phyloP scores from a whole-genome alignment of 2,888 invertebrate genomes.

The Drosophila birchii region DNA sequence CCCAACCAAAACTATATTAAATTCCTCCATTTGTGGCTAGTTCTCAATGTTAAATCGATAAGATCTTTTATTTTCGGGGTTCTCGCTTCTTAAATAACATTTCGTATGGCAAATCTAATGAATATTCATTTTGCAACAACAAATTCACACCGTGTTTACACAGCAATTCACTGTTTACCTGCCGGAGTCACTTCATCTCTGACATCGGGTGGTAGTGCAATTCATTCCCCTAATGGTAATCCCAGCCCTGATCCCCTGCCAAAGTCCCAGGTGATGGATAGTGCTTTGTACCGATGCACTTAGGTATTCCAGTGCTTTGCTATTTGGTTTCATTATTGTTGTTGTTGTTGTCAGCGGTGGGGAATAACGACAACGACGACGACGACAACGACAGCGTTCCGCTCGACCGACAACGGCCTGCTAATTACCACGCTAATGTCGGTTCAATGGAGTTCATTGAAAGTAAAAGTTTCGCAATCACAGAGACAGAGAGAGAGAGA shows the following conservation, averaged over 20 bases:
- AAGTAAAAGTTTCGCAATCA: conserved; percentile 71
- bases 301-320: conserved; percentile 46
- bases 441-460: conserved; percentile 79
- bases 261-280: conserved; percentile 44
- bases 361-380: conserved; percentile 2
- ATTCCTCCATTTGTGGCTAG: neutral
- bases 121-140: conserved; percentile 5
- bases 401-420: conserved; percentile 69
- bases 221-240: conserved; percentile 39
- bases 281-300: conserved; percentile 50
- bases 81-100: neutral
- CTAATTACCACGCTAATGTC: conserved; percentile 75
- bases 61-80: neutral
- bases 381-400: conserved; percentile 50
- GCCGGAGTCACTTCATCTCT: conserved; percentile 8
- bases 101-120: conserved; percentile 1
- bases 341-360: conserved; percentile 13
- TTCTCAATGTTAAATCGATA: no score
- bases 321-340: conserved; percentile 29
- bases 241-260: conserved; percentile 18
- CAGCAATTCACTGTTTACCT: conserved; percentile 1
- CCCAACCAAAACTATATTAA: no score
- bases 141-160: conserved; percentile 5
- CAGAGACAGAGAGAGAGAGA: neutral
- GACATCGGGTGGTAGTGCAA: conserved; percentile 13